Conservation (phyloP, 2,888 invertebrate genomes). For the Drosophila meridionalis region DNA sequence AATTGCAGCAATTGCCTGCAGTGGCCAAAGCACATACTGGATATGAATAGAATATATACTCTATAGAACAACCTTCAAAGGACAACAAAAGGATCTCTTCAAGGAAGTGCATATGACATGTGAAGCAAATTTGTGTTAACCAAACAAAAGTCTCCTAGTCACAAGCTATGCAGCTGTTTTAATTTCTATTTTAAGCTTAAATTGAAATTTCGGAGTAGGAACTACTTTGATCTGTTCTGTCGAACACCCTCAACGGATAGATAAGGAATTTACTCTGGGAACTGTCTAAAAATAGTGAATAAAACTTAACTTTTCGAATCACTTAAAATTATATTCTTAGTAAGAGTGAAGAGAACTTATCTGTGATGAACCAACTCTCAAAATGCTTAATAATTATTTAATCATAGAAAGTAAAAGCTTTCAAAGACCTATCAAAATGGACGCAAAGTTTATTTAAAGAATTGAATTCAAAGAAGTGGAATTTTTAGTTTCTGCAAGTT, state of each 20-base stretch:
- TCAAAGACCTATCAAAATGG: neutral
- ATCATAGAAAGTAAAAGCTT: neutral
- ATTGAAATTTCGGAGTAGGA: neutral
- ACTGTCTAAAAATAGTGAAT: neutral
- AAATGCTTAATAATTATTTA: neutral
- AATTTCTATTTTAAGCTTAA: neutral
- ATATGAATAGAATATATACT: conserved; percentile 3
- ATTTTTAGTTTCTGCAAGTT: neutral
- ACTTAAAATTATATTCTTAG: neutral
- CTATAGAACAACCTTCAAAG: neutral
- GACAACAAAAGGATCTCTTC: conserved; percentile 34
- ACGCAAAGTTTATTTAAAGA: neutral
- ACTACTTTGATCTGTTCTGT: neutral
- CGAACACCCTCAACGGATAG: neutral
- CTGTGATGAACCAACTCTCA: neutral
- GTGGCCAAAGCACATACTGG: neutral
- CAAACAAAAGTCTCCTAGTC: neutral
- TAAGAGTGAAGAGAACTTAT: too few relatives aligned
- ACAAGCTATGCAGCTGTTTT: neutral
- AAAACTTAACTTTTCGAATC: neutral
- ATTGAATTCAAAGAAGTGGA: neutral
- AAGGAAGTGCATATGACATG: conserved; percentile 21
- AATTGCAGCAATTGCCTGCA: conserved; percentile 36
- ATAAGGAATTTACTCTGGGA: neutral
- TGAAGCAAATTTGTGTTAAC: neutral